Evolutionary conservation across 2,888 invertebrate genomes (phyloP), one percentile per base, ranked within the genome.

Genomic region (Mythimna vitellina): DNA sequence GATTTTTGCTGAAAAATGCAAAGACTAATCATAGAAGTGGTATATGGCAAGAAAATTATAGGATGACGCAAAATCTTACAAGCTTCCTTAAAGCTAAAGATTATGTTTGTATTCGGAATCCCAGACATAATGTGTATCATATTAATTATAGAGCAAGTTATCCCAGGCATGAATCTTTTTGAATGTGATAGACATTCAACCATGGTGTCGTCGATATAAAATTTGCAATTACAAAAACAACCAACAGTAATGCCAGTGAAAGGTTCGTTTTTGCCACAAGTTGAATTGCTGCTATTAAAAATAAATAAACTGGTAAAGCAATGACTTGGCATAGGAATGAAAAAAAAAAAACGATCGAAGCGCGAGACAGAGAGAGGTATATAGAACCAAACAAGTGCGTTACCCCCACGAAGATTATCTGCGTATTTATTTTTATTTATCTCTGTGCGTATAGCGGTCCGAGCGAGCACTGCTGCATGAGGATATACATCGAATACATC

Each of bases 391-490:
- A 95, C 94, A 95, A 96, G 96, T 95, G 93, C 95, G 94, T 94
- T 96, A 95, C 95, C 96, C 95, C 96, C 95, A 89, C 95, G 93
- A 93, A 93, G 95, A 93, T 93, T 90, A 93, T 93, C 90, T 86
- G 88, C 87, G 86, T 89, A 91, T 93, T 92, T 93, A 92, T 92
- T 92, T 92, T 92, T 93, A 92, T 93, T 92, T 93, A 90, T 91
- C 87, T 90, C 85, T 85, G 86, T 69, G 67, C 64, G 69, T 76
- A 38, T 38, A 89, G 89, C 86, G 84, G 87, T 87, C 83, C 72
- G 74, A 75, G 62, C 46, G 77, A 79, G 66, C 77, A 69, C 49
- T 67, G 70, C 72, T 72, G 67, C 74, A 74, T 81, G 77, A 81
- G 77, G 65, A 73, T 70, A 79, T 70, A 49, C 42, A 22, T 46